Evolutionary conservation across 2,888 invertebrate species (phyloP), one percentile per base, ranked within the genome.

Genomic region (Calameuta pallipes): DNA sequence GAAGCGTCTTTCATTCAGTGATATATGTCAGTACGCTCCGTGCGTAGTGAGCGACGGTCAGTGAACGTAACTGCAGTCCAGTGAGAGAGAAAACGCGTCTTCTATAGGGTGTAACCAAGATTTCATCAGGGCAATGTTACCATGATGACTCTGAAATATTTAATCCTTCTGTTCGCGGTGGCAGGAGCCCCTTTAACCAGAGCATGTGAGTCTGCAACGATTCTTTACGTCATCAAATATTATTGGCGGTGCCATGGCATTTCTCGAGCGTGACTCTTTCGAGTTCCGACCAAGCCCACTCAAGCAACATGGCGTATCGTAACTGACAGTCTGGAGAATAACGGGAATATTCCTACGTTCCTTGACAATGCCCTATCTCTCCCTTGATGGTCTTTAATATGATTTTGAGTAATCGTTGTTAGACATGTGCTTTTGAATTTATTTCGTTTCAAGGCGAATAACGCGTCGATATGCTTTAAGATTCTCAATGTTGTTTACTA

Each of bases 241-340:
- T 41, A 15, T 15, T 15, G 15, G 41, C 41, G 15, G 41, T 41
- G 41, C 41, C 4, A 41, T 6, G 77, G 80, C 83, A 82, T 84
- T 76, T 77, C 76, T 80, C 35, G 34, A 80, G 80, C 82, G 77
- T 80, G 83, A 80, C 82, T 82, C 79, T 69, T 75, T 78, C 78
- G 73, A 56, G 56, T 56, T 56, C 9, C 81, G 87, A 85, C 88
- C 88, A 88, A 88, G 87, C 88, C 88, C 88, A 87, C 77, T 83
- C 81, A 74, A 81, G 78, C 81, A 88, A 89, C 83, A 88, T 88
- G 88, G 88, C 88, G 89, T 82, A 68, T 71, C 76, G 30, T 70
- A 33, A 69, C n/a, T 71, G 69, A 71, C 78, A 79, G 78, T 76
- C 75, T 79, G 76, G 80, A 75, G 73, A 76, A 12, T 68, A 73